Base-by-base conservation (phyloP, 1,140 invertebrate species). In the Reticulitermes speratus region DNA sequence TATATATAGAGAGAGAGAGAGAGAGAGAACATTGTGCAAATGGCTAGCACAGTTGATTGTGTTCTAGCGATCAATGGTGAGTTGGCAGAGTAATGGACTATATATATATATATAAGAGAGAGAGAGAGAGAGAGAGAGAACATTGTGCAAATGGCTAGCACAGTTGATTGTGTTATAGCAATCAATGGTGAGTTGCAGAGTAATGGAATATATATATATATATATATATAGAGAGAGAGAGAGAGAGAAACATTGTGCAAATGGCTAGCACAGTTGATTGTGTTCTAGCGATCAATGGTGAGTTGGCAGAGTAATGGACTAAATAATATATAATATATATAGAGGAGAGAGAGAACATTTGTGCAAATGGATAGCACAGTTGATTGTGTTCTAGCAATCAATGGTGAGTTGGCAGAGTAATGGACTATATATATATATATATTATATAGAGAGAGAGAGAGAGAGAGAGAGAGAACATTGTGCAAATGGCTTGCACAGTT, bases 331-430 rank as follows among this genome's bases (percentile, higher is more conserved):
- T n/a, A n/a, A n/a, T n/a, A n/a, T n/a, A n/a, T n/a, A n/a, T n/a
- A n/a, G n/a, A n/a, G n/a, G 65, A 52, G 92, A 94, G 87, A 93
- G 93, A 98, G 91, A 95, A 93, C 87, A 97, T n/a, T 99, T 87
- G 92, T 96, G 32, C 95, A 97, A 90, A 88, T 99, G 0, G 93
- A 96, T 0, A 69, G 95, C 84, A 92, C 94, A 82, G 96, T 94
- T 14, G 98, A 99, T 91, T 98, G 96, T 92, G 95, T 97, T 48
- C 90, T 99, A 83, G 98, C 98, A 44, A 91, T 99, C 38, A 98
- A 95, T 91, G 96, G 96, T 97, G 92, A 90, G 87, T 52, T n/a
- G 21, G 1, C 8, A 89, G 91, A 87, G 94, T 98, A 0, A 92
- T 92, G 88, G 98, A 98, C n/a, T 21, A n/a, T n/a, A n/a, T n/a